Evolutionary conservation across 2,888 invertebrate genomes (phyloP), one percentile per base, ranked within the genome.

Genomic region (Proisotoma minuta): DNA sequence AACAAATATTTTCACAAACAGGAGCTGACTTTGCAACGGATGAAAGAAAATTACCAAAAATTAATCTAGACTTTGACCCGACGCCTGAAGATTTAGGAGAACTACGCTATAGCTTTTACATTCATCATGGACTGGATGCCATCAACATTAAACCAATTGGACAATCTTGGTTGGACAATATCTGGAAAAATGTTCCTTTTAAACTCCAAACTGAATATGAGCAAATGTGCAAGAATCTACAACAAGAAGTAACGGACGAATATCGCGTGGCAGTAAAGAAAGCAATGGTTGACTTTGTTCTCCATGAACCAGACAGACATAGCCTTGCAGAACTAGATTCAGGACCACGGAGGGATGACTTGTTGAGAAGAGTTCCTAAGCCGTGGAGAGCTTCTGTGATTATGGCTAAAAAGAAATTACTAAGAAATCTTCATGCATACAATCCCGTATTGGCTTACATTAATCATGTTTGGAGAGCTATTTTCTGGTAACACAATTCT

Each of bases 211-310:
- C 47, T 4, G 58, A 57, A 8, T 68, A 67, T 48, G 39, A 65
- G 2, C 49, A 49, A 1, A 75, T 88, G 20, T 52, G 60, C 2
- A 78, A 81, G 1, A 77, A 82, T 29, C 84, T 87, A 57, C 83
- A 90, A 0, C 82, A 85, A 61, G 92, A 94, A 77, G 87, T 91
- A 77, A 85, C 87, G 71, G 86, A 90, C 66, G 91, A 92, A 75
- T 96, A 91, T 76, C 84, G 89, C 76, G 83, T 89, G 77, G 88
- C 89, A 66, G 89, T 94, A 76, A 95, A 94, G 76, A 93, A 92
- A 76, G 88, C 93, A 0, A 88, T 91, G 57, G 89, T 96, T 0
- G 94, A 95, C 79, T 96, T 92, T 77, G 91, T 93, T 0, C 80
- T 96, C 3, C 86, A 87, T 75, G 89, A 92, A 78, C 87, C 89